Conservation (phyloP, 2,888 invertebrate species). For the Rhagium mordax region DNA sequence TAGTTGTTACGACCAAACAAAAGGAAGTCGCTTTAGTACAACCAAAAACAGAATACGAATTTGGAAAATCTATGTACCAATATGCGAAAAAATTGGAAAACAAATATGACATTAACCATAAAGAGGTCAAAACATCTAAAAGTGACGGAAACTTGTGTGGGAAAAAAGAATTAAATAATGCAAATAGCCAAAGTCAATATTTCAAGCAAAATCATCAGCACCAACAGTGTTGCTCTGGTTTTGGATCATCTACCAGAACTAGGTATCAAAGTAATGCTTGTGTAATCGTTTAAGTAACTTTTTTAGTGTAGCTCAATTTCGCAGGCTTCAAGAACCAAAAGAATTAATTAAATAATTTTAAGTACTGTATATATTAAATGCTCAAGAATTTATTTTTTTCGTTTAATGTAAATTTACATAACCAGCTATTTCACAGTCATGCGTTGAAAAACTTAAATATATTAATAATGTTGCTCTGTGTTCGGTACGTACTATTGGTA, state of each 20-base stretch:
- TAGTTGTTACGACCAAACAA: neutral
- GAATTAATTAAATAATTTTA: neutral
- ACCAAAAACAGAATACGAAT: conserved; percentile 55
- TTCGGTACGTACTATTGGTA: too few species aligned
- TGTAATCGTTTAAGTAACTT: conserved; percentile 62
- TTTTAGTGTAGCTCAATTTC: conserved; percentile 23
- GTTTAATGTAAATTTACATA: too few species aligned
- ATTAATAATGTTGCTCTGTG: too few species aligned
- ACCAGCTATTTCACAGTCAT: neutral
- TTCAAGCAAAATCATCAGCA: conserved; percentile 60
- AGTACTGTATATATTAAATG: too few species aligned
- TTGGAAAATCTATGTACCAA: conserved; percentile 61
- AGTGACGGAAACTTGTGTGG: conserved; percentile 62
- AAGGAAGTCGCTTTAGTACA: conserved; percentile 20
- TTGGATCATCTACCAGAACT: conserved; percentile 67
- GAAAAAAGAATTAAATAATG: conserved; percentile 50
- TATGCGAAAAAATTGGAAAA: conserved; percentile 59
- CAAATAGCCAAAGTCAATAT: conserved; percentile 60
- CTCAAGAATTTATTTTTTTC: too few species aligned
- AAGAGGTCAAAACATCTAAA: conserved; percentile 59
- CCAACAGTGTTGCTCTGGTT: conserved; percentile 72
- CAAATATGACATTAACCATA: conserved; percentile 42
- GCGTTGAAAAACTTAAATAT: too few species aligned
- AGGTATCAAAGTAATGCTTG: conserved; percentile 70
- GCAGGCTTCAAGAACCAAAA: neutral